Evolutionary conservation across 1,140 invertebrate species (phyloP).

Genomic region (Drosophila miranda): DNA sequence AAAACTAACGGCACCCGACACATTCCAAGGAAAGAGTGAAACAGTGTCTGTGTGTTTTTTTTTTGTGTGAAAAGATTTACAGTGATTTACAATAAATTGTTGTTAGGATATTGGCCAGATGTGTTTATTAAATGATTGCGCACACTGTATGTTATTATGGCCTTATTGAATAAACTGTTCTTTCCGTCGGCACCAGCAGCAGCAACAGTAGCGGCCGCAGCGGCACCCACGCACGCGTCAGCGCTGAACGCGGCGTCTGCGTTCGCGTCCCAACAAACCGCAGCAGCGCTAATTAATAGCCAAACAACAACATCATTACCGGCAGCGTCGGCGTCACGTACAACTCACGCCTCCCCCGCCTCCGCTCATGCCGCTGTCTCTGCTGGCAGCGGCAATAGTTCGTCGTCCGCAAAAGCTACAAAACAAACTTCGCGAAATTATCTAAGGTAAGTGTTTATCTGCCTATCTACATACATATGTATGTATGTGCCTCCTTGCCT

Average conservation of each 20-base stretch:
- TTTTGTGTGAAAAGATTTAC: conserved; percentile 23
- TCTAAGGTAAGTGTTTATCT: conserved; percentile 79
- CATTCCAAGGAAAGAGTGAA: conserved; percentile 52
- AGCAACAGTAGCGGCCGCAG: conserved; percentile 37
- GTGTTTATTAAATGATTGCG: conserved; percentile 78
- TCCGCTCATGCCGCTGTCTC: conserved; percentile 24
- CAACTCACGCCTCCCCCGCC: conserved; percentile 53
- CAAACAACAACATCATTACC: conserved; percentile 54
- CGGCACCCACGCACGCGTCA: conserved; percentile 49
- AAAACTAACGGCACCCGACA: conserved; percentile 32
- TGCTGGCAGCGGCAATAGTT: conserved; percentile 63
- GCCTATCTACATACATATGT: neutral
- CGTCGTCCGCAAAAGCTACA: conserved; percentile 74
- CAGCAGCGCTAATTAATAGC: conserved; percentile 50
- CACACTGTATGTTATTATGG: conserved; percentile 78
- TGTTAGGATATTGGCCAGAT: conserved; percentile 61
- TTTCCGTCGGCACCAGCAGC: conserved; percentile 75
- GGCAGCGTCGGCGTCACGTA: conserved; percentile 68
- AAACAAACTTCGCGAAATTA: conserved; percentile 81
- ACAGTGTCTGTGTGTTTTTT: conserved; percentile 20
- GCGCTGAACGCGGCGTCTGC: conserved; percentile 27
- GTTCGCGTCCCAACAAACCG: conserved; percentile 30
- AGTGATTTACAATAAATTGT: conserved; percentile 52
- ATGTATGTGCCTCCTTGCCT: neutral
- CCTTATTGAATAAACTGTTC: conserved; percentile 82